These are phyloP conservation scores for Passer montanus DNA, from an alignment of 2,113 vertebrate genomes.

Conservation along the genomic window DNA sequence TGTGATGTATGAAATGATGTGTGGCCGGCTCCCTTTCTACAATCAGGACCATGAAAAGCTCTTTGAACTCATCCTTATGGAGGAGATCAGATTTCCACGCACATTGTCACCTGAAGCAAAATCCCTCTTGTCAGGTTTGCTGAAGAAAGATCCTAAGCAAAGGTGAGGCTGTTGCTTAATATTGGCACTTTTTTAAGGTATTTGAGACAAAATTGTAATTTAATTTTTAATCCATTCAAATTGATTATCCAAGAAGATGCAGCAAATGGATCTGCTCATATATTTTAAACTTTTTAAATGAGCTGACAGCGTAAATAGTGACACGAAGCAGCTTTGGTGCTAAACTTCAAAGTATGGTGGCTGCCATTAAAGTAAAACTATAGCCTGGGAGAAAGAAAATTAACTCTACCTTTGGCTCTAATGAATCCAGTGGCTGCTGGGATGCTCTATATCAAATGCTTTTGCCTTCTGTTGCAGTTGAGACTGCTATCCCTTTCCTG, in stretches of 20 bases:
- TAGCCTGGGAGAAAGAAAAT: background rate
- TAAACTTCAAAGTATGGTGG: background rate
- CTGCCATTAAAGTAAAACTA: background rate
- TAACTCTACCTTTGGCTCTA: background rate
- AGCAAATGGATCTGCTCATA: background rate
- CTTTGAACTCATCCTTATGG: constrained; percentile 85
- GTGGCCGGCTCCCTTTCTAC: constrained; percentile 84
- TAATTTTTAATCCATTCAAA: background rate
- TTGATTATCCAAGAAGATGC: background rate
- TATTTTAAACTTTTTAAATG: background rate
- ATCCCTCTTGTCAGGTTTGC: constrained; percentile 80
- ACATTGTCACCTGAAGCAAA: constrained; percentile 82
- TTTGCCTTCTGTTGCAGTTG: background rate
- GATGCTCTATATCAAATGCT: background rate
- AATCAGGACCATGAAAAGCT: constrained; percentile 85
- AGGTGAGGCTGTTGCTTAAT: constrained; percentile 63
- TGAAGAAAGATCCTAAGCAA: constrained; percentile 84
- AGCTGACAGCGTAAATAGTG: fast-evolving
- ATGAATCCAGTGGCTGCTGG: background rate
- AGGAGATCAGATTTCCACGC: constrained; percentile 83
- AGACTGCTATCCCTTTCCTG: background rate
- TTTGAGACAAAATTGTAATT: background rate
- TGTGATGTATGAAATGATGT: constrained; percentile 87
- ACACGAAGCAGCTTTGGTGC: background rate
- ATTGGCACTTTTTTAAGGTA: background rate